Percentiles rank a stretch among this genome's conserved stretches.
These are phyloP conservation scores for Enteromius unitaeniatus DNA, from an alignment of 2,797 vertebrate species.

Conservation along the genomic window DNA sequence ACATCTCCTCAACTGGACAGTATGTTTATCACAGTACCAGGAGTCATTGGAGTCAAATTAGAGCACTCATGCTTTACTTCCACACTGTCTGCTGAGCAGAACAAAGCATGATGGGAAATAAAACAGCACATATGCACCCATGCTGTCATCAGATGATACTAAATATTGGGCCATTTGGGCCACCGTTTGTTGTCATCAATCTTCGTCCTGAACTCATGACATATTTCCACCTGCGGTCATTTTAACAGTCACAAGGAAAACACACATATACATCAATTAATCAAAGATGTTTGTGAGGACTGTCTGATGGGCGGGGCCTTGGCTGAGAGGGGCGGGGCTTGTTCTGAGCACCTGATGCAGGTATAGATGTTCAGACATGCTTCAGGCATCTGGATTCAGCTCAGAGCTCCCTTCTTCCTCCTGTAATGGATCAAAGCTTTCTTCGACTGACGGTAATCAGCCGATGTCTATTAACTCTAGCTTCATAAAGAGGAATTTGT, in stretches of 20 bases:
- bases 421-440: neutral
- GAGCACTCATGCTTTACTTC: no score
- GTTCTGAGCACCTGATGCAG: neutral
- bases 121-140: no score
- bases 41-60: no score
- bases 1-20: no score
- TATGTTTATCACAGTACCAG: no score
- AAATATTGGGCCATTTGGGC: no score
- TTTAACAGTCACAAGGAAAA: neutral
- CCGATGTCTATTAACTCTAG: neutral
- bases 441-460: neutral
- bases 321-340: neutral
- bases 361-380: neutral
- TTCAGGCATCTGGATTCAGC: neutral
- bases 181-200: no score
- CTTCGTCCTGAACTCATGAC: no score
- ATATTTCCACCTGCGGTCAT: neutral
- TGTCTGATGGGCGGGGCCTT: neutral
- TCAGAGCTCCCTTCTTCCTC: neutral
- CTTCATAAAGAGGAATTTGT: neutral
- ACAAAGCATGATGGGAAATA: no score
- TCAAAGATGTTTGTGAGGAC: neutral
- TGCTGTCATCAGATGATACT: no score
- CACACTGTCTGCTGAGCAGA: no score
- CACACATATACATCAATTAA: no score